Base-by-base conservation (phyloP, 2,888 invertebrate genomes). In the Uloborus plumipes region DNA sequence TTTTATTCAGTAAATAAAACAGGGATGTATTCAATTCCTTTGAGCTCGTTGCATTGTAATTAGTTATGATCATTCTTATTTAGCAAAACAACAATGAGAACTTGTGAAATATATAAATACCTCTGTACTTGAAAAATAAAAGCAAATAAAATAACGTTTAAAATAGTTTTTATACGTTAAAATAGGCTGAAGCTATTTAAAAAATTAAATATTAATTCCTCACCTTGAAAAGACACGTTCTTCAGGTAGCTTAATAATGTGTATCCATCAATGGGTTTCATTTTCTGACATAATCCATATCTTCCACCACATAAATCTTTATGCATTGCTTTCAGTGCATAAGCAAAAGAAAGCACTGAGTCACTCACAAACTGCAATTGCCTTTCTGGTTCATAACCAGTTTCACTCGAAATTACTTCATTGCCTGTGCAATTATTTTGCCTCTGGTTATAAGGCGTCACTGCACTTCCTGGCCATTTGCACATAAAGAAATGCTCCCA, bases 301-400 rank as follows among this genome's bases (percentile, higher is more conserved):
- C 91, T 90, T 0, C 93, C 94, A 0, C 92, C 92, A 88, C 97
- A 98, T 49, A 95, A 90, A 39, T 94, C 93, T 16, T 89, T 90
- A 88, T 97, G 97, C 95, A 98, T 97, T 87, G 95, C 94, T 88
- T 88, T 89, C 73, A 91, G 87, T 14, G 97, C 97, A 87, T 95
- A 93, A 0, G 96, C 97, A 89, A 98, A 97, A 1, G 97, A 95
- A 93, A 97, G 93, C 0, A 97, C 97, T 31, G 98, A 97, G 89
- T 98, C 98, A 51, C 96, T 96, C 47, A 98, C 98, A 89, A 97
- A 98, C 90, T 98, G 98, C 86, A 98, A 91, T 89, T 98, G 98
- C 86, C 95, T 93, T 89, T 98, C 98, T 87, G 96, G 95, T 87
- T 94, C 94, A 71, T 87, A 87, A 0, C 95, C 95, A 58, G 94